Percentiles rank a stretch among this genome's conserved stretches.
Evolutionary conservation across 2,888 invertebrate species (phyloP).

Genomic region (Gastracanthus pulcherrimus): DNA sequence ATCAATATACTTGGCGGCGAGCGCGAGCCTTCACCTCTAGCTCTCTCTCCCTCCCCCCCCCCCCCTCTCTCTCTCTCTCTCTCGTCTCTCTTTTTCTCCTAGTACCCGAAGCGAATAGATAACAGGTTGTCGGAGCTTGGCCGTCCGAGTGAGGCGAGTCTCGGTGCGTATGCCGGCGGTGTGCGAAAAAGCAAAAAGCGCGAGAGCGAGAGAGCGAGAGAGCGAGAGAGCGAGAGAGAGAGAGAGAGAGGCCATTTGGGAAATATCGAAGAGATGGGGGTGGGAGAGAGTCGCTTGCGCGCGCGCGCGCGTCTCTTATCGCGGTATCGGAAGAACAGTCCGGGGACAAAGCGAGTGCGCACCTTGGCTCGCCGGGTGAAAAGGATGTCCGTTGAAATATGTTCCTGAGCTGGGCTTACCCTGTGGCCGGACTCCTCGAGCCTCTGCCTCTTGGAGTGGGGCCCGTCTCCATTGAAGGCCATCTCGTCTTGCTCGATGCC

Average conservation of each 20-base stretch:
- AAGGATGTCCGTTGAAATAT: too few species aligned
- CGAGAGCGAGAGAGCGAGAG: constrained; percentile 37
- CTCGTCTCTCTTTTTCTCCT: not conserved
- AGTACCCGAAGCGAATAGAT: constrained; percentile 56
- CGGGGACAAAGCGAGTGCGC: too few species aligned
- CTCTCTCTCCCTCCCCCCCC: not conserved
- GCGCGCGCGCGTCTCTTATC: not conserved
- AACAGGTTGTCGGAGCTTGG: constrained; percentile 71
- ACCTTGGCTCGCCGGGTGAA: too few species aligned
- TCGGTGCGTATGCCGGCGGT: not conserved
- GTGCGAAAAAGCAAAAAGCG: constrained; percentile 8
- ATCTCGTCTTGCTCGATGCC: constrained; percentile 65
- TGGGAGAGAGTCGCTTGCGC: not conserved
- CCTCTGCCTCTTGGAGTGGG: constrained; percentile 77
- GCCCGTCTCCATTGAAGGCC: constrained; percentile 79
- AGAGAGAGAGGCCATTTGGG: constrained; percentile 9
- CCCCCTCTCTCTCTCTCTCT: not conserved
- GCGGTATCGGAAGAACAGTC: too few species aligned
- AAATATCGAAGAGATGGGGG: not conserved
- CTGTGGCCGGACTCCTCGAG: constrained; percentile 76
- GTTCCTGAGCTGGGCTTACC: constrained; percentile 69
- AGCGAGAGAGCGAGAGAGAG: constrained; percentile 36
- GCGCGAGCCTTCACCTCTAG: constrained; percentile 40
- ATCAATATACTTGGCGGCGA: constrained; percentile 65
- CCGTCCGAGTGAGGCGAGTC: constrained; percentile 55